Conservation (phyloP, 2,888 invertebrate genomes). For the Strigamia crassipes region DNA sequence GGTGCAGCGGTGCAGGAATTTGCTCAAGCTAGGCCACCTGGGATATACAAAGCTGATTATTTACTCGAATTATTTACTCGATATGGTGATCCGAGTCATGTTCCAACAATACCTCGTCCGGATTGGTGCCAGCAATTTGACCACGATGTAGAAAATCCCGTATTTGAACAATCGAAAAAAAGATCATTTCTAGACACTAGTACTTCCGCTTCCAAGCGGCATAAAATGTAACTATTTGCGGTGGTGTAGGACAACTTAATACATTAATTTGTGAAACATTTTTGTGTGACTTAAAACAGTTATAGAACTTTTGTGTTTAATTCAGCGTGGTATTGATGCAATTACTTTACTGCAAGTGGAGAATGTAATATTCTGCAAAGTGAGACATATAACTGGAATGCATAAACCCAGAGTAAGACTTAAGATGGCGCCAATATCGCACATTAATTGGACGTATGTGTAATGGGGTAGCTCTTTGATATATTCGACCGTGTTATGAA, state of each 20-base stretch:
- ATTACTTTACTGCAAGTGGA: background rate
- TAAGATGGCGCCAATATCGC: background rate
- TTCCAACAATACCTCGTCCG: conserved; percentile 70
- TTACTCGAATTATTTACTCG: conserved; percentile 81
- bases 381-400: background rate
- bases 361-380: background rate
- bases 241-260: too few species aligned
- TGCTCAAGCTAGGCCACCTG: conserved; percentile 78
- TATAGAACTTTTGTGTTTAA: too few species aligned
- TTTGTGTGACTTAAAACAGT: too few species aligned
- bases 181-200: too few species aligned
- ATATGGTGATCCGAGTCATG: conserved; percentile 74
- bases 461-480: background rate
- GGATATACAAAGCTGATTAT: conserved; percentile 97
- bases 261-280: too few species aligned
- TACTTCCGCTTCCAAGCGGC: too few species aligned
- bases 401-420: background rate
- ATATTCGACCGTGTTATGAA: background rate
- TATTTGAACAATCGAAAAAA: too few species aligned
- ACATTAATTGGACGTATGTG: background rate
- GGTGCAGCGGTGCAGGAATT: conserved; percentile 82
- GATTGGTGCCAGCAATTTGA: too few species aligned
- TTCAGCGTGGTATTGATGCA: background rate
- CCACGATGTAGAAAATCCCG: too few species aligned
- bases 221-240: too few species aligned